Evolutionary conservation across 2,888 invertebrate species (phyloP).

Genomic region (Horisme vitalbata): DNA sequence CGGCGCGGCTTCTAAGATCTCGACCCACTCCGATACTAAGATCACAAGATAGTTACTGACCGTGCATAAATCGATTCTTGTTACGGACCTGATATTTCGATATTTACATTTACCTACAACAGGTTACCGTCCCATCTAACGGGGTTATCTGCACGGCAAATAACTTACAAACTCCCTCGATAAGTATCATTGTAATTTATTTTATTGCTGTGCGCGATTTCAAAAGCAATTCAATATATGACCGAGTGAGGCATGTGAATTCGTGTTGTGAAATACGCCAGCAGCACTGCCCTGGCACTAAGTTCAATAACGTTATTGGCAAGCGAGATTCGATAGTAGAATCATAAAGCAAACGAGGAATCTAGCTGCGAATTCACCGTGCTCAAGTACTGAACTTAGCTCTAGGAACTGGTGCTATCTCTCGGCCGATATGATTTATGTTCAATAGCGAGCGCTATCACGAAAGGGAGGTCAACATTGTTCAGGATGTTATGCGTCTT

Average conservation of each 20-base stretch:
- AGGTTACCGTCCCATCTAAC: constrained; percentile 67
- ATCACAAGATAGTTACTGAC: constrained; percentile 65
- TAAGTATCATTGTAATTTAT: constrained; percentile 46
- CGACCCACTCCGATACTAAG: constrained; percentile 60
- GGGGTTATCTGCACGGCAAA: constrained; percentile 57
- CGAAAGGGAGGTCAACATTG: constrained; percentile 54
- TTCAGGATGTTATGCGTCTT: constrained; percentile 67
- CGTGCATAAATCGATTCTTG: constrained; percentile 72
- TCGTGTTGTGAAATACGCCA: constrained; percentile 29
- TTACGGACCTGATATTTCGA: constrained; percentile 69
- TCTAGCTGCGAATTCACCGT: constrained; percentile 9
- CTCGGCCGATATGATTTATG: constrained; percentile 57
- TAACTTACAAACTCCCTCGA: constrained; percentile 45
- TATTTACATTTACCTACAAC: constrained; percentile 64
- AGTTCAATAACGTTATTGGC: constrained; percentile 30
- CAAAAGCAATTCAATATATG: constrained; percentile 32
- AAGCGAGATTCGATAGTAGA: too few species aligned
- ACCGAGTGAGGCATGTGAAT: constrained; percentile 31
- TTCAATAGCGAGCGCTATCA: constrained; percentile 50
- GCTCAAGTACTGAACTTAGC: constrained; percentile 17
- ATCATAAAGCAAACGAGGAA: too few species aligned
- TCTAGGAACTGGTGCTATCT: constrained; percentile 35
- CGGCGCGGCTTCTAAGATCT: constrained; percentile 71
- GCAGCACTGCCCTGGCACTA: constrained; percentile 23
- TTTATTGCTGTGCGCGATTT: constrained; percentile 42